Evolutionary conservation across 2,797 vertebrate species (phyloP).

Genomic region (Aulostomus chinensis): DNA sequence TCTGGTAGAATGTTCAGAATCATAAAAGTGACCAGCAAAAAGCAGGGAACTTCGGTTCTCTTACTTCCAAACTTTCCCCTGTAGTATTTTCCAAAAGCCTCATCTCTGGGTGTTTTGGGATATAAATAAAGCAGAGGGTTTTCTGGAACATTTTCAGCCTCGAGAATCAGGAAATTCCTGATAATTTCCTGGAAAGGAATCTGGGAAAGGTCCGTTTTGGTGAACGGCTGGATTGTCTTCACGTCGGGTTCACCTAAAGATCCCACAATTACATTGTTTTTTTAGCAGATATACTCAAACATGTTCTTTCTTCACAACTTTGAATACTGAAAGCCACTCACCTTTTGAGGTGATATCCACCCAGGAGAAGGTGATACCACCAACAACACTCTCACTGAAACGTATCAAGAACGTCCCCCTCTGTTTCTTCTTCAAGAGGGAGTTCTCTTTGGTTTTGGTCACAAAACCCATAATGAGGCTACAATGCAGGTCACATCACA

Average conservation of each 20-base stretch:
- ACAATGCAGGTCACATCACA: slow-evolving; percentile 23
- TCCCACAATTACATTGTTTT: too few species aligned
- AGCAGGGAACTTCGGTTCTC: background rate
- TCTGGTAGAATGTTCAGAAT: too few species aligned
- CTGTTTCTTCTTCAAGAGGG: slow-evolving; percentile 82
- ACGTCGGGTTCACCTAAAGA: slow-evolving; percentile 76
- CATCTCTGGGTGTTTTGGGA: slow-evolving; percentile 83
- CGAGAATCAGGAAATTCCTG: slow-evolving; percentile 85
- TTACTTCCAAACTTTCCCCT: slow-evolving; percentile 74
- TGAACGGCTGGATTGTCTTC: slow-evolving; percentile 88
- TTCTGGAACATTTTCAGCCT: slow-evolving; percentile 84
- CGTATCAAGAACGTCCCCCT: slow-evolving; percentile 92
- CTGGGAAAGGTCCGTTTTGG: slow-evolving; percentile 79
- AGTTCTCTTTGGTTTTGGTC: slow-evolving; percentile 84
- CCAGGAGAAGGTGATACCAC: slow-evolving; percentile 95
- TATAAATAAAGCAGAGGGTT: slow-evolving; percentile 89
- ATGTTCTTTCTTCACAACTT: too few species aligned
- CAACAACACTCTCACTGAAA: slow-evolving; percentile 90
- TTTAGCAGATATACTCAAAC: too few species aligned
- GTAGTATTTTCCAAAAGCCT: slow-evolving; percentile 89
- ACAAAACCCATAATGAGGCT: slow-evolving; percentile 94
- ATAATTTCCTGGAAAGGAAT: slow-evolving; percentile 92
- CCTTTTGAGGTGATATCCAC: slow-evolving; percentile 83
- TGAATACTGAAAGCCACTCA: slow-evolving; percentile 41
- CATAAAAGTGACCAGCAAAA: too few species aligned